Conservation (phyloP, 2,113 vertebrate species). For the Thomomys bottae region DNA sequence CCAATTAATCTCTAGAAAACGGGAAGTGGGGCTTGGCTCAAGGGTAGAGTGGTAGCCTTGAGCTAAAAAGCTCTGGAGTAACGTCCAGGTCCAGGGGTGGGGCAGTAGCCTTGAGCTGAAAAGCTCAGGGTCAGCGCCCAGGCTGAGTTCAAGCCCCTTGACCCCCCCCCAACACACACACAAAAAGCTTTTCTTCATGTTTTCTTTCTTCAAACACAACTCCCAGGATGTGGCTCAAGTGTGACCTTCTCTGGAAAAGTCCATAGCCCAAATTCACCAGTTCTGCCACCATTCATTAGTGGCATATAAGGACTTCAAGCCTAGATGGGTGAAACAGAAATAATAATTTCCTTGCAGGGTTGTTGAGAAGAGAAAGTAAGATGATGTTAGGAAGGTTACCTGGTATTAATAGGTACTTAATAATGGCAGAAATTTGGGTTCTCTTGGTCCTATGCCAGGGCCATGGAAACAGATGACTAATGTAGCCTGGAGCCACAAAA, state of each 20-base stretch:
- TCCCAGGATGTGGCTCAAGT: background rate
- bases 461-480: background rate
- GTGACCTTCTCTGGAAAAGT: background rate
- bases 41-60: too few species aligned
- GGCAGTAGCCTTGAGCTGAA: too few species aligned
- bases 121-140: too few species aligned
- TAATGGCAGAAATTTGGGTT: background rate
- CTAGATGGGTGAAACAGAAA: background rate
- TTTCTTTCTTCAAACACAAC: conserved; percentile 3
- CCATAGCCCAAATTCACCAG: background rate
- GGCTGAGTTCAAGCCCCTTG: too few species aligned
- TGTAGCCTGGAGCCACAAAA: background rate
- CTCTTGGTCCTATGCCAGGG: background rate
- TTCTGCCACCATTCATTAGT: background rate
- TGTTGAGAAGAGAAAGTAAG: background rate
- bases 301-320: background rate
- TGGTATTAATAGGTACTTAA: background rate
- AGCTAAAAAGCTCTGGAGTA: too few species aligned
- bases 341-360: background rate
- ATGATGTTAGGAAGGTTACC: background rate
- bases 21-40: too few species aligned
- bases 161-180: too few species aligned
- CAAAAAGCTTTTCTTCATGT: background rate
- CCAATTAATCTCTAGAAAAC: too few species aligned
- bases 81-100: too few species aligned